Base-by-base conservation (phyloP, 2,797 vertebrate species). In the Silurus lanzhouensis region DNA sequence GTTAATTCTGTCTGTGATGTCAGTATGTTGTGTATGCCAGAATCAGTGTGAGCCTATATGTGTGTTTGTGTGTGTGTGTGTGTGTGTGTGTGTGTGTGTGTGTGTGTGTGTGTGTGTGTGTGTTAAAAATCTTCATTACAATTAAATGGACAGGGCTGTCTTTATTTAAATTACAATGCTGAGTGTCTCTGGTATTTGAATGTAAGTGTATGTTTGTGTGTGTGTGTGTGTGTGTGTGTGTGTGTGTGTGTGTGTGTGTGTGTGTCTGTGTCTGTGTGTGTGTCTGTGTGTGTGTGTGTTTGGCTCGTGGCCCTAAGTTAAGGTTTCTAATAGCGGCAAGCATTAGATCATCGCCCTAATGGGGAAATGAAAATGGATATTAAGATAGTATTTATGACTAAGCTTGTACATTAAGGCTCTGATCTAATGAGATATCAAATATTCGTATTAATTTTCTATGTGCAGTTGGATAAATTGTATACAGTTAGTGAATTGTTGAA, bases 261-360 rank as follows among this genome's bases (percentile, higher is more conserved):
- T 27, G 10, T 67, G 25, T 67, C 27, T 15, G 66, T 67, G 27
- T 27, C 14, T 17, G 10, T 55, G 46, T 46, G 6, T 75, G 72
- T 25, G 48, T 75, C 22, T 52, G 46, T n/a, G 71, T 52, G 8
- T 52, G 12, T 81, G 72, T 87, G 88, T 90, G 84, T 81, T 85
- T 88, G 57, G 83, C 84, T 85, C 81, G 71, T 84, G 72, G 25
- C n/a, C 75, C 88, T 92, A 90, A 93, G 90, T 90, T 91, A 91
- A 89, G 86, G 82, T 71, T 76, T 76, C 88, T 86, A 88, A 88
- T 87, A 87, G 84, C 88, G 70, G 88, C 84, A 88, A 80, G 84
- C 87, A 88, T 93, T 91, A 90, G 88, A 85, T 92, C 89, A 88
- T 77, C 77, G 67, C 78, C 75, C 84, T 85, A 80, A 87, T 91